Evolutionary conservation across 2,888 invertebrate genomes (phyloP), one percentile per base, ranked within the genome.

Genomic region (Lymantria monacha): DNA sequence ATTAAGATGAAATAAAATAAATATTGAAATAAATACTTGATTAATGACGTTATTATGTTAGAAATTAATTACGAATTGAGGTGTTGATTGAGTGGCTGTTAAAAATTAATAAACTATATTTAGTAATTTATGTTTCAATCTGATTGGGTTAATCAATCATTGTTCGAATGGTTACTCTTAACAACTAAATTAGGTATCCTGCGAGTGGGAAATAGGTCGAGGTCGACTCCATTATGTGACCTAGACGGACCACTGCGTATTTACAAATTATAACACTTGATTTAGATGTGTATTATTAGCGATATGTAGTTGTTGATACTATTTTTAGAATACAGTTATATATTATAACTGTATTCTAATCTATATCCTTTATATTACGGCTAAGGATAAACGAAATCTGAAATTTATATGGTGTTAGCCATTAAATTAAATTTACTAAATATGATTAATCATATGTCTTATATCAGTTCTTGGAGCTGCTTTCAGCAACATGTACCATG

Each of bases 121-220:
- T n/a, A n/a, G n/a, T 48, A 52, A 54, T 53, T 53, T 53, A 57
- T 55, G 51, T 53, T 53, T 52, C 59, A 57, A 55, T 63, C 51
- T 45, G 11, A n/a, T 11, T 22, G 13, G 36, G 46, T 52, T 46
- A 44, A 42, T 49, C 57, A 56, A 54, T 62, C 57, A 72, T 69
- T 67, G 70, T 60, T 69, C 63, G 63, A 76, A 78, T 70, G 59
- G 59, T 48, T 63, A 76, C 59, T 76, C 81, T 71, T 74, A 81
- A 83, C 85, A 74, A 70, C 67, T 74, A 73, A 81, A 81, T 80
- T 79, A 76, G 73, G 72, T 81, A 79, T 76, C 75, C 63, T 72
- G 64, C 60, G 61, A 68, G 57, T 63, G 46, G 49, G 64, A 86
- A 81, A 83, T 77, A 61, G 87, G 88, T 83, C 87, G 86, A 89